Conservation (phyloP, 2,888 invertebrate species). For the Polietes domitor region DNA sequence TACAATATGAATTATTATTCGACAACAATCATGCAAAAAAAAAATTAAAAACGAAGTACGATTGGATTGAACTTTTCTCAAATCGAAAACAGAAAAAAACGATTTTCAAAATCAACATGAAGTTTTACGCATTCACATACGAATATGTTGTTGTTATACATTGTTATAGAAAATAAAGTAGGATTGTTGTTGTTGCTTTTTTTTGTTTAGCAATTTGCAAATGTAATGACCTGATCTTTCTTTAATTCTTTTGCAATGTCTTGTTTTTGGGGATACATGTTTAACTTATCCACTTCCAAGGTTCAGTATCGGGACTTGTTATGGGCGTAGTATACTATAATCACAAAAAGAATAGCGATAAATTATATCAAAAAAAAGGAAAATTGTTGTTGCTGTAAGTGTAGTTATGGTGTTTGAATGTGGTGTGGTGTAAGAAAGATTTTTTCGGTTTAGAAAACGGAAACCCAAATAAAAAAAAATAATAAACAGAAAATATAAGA, state of each 20-base stretch:
- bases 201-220: conserved; percentile 45
- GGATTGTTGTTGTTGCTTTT: conserved; percentile 64
- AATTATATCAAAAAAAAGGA: conserved; percentile 51
- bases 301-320: conserved; percentile 93
- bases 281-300: conserved; percentile 91
- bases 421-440: neutral
- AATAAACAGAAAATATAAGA: neutral
- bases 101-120: conserved; percentile 48
- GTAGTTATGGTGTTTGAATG: conserved; percentile 16
- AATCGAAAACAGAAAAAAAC: conserved; percentile 30
- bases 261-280: conserved; percentile 69
- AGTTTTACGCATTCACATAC: conserved; percentile 58
- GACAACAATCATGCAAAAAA: conserved; percentile 65
- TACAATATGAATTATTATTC: conserved; percentile 28
- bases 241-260: conserved; percentile 81
- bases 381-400: neutral
- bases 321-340: conserved; percentile 92
- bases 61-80: neutral
- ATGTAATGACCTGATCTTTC: conserved; percentile 57
- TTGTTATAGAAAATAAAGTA: conserved; percentile 49
- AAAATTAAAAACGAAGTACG: conserved; percentile 1
- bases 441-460: no score
- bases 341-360: conserved; percentile 69
- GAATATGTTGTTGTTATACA: neutral
- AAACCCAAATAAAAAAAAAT: neutral